A percentile compares a stretch with the other conserved stretches of the same genome.
Evolutionary conservation across 2,113 vertebrate genomes (phyloP).

Genomic region (Herpetotheres cachinnans): DNA sequence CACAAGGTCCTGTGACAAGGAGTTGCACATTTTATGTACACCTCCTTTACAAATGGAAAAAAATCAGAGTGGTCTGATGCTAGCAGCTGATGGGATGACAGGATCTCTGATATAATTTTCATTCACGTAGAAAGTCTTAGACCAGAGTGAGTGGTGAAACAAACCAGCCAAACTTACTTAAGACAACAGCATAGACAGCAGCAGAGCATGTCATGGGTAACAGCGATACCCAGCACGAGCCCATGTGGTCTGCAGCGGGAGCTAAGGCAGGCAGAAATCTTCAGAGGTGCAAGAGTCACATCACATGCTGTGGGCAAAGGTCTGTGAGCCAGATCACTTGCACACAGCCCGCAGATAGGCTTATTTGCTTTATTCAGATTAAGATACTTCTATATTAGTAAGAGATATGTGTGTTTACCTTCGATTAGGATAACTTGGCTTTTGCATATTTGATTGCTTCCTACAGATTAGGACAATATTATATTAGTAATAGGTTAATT

Average conservation of each 20-base stretch:
- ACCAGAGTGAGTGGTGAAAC: background rate
- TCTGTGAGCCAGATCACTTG: background rate
- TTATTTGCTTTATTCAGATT: background rate
- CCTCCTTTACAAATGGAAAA: background rate
- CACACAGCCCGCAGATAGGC: background rate
- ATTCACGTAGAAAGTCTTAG: background rate
- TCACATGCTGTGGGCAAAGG: background rate
- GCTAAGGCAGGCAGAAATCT: background rate
- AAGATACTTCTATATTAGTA: background rate
- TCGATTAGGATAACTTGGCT: background rate
- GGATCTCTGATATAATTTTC: background rate
- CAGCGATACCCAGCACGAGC: background rate
- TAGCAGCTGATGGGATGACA: background rate
- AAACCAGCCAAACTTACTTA: background rate
- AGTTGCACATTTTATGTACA: background rate
- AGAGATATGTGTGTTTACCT: background rate
- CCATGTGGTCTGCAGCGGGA: rapidly evolving
- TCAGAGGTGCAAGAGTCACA: background rate
- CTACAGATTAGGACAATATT: background rate
- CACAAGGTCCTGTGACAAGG: background rate
- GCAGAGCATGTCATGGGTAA: background rate
- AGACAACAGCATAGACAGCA: background rate
- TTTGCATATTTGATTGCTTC: background rate
- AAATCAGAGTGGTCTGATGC: background rate
- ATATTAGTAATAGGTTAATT: background rate